phyloP scores from a whole-genome alignment of 1,140 invertebrate genomes.

The Grapholita molesta region DNA sequence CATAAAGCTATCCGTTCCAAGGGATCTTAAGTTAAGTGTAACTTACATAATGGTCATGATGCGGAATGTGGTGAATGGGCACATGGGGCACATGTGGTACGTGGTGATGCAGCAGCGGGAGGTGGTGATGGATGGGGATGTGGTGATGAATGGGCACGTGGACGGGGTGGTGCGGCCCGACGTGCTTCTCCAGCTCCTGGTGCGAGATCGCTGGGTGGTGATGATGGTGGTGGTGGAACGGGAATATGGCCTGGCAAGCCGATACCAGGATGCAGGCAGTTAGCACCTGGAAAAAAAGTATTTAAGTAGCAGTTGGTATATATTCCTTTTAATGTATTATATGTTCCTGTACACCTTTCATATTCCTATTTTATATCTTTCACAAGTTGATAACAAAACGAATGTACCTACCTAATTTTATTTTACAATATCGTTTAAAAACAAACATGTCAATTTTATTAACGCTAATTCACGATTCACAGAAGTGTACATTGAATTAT shows the following conservation, averaged over 20 bases:
- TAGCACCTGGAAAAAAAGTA: constrained; percentile 38
- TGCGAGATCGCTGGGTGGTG: constrained; percentile 63
- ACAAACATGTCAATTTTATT: no score
- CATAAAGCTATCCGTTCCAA: no score
- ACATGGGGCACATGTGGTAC: constrained; percentile 18
- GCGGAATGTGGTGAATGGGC: constrained; percentile 38
- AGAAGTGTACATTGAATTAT: no score
- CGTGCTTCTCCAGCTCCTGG: constrained; percentile 43
- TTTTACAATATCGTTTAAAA: no score
- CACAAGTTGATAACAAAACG: no score
- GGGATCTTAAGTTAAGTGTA: not conserved
- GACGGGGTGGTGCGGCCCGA: constrained; percentile 42
- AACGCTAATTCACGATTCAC: no score
- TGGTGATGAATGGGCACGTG: constrained; percentile 29
- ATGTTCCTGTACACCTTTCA: no score
- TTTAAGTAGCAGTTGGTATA: not conserved
- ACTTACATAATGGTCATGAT: constrained; percentile 70
- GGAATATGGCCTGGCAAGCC: constrained; percentile 56
- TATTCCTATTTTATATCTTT: no score
- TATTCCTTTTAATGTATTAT: no score
- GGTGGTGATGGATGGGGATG: constrained; percentile 31
- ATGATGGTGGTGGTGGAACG: constrained; percentile 53
- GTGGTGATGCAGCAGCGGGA: constrained; percentile 28
- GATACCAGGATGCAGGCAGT: constrained; percentile 42
- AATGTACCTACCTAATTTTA: no score